phyloP scores from a whole-genome alignment of 1,140 invertebrate genomes.

The Matsumurasca onukii region DNA sequence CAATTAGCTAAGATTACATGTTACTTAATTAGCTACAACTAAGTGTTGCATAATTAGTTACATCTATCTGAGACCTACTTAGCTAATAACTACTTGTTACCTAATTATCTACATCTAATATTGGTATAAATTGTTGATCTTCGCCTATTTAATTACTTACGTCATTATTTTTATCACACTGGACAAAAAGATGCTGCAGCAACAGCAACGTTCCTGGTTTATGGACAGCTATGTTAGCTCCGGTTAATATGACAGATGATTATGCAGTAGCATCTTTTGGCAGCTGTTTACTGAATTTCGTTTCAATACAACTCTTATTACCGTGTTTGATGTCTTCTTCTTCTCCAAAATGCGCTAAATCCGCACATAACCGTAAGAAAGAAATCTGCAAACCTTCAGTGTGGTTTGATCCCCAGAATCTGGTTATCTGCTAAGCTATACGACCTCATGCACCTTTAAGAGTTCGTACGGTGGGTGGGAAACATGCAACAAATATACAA shows the following conservation, averaged over 20 bases:
- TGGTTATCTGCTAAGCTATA: neutral
- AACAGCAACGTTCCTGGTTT: too few relatives aligned
- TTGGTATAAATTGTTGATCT: neutral
- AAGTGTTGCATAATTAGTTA: too few relatives aligned
- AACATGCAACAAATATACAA: too few relatives aligned
- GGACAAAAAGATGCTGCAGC: constrained; percentile 84
- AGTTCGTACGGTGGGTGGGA: too few relatives aligned
- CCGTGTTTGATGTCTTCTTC: constrained; percentile 95
- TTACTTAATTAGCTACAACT: too few relatives aligned
- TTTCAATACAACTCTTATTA: constrained; percentile 88
- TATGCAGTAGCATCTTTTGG: constrained; percentile 93
- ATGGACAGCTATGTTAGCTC: too few relatives aligned
- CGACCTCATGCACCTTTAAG: neutral
- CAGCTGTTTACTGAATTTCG: constrained; percentile 91
- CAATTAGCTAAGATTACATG: too few relatives aligned
- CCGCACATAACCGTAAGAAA: neutral
- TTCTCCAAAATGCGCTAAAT: constrained; percentile 66
- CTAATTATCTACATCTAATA: neutral
- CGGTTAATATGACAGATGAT: too few relatives aligned
- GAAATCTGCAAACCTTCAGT: neutral
- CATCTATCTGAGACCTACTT: too few relatives aligned
- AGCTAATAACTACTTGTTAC: too few relatives aligned
- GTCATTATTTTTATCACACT: constrained; percentile 77
- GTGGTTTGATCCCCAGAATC: too few relatives aligned
- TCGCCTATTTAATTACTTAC: constrained; percentile 53